phyloP scores from a whole-genome alignment of 2,888 invertebrate species.

The Mactromeris polynyma region DNA sequence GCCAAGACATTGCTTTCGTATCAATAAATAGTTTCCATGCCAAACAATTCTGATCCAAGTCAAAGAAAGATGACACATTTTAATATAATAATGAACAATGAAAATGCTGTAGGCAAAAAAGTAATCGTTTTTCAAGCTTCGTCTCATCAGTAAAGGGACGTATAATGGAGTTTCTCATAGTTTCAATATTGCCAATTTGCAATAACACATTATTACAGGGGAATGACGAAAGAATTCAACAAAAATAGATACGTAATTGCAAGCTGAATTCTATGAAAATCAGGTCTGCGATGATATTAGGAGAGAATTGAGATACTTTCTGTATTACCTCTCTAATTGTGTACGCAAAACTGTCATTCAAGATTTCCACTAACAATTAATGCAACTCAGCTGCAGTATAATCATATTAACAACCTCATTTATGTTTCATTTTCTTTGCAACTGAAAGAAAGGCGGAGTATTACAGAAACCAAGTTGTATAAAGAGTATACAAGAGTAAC shows the following conservation, averaged over 20 bases:
- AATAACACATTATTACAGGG: neutral
- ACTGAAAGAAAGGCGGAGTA: neutral
- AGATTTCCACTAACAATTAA: conserved; percentile 13
- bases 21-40: neutral
- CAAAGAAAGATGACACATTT: neutral
- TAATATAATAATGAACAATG: neutral
- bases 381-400: neutral
- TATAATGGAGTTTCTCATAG: neutral
- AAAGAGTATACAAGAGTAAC: too few relatives aligned
- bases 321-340: neutral
- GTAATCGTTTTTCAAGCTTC: neutral
- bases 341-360: conserved; percentile 5
- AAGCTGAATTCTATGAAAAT: neutral
- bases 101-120: conserved; percentile 7
- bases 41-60: neutral
- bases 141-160: neutral
- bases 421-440: neutral
- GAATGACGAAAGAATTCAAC: neutral
- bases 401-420: neutral
- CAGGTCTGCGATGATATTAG: neutral
- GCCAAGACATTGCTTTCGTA: too few relatives aligned
- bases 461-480: too few relatives aligned
- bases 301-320: neutral
- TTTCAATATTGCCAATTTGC: conserved; percentile 10
- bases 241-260: conserved; percentile 11